A percentile compares a stretch with the other conserved stretches of the same genome.
Conservation (phyloP, 2,797 vertebrate genomes). For the Sebastes matsubarae region DNA sequence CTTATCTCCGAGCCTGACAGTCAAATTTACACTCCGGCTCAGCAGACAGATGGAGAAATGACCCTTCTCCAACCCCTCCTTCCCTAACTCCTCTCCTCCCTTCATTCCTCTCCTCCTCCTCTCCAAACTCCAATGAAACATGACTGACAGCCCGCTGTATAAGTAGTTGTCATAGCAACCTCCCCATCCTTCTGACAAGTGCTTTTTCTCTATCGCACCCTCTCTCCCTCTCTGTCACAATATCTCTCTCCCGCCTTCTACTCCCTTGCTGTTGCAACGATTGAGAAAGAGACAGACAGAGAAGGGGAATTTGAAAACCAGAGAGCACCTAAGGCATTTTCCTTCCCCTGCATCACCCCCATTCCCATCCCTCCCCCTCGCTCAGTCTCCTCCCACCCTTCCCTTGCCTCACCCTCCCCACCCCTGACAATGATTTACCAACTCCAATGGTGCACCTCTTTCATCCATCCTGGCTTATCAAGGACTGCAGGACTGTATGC, state of each 20-base stretch:
- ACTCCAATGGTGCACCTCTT: constrained; percentile 62
- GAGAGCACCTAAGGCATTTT: constrained; percentile 54
- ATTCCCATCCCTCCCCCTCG: constrained; percentile 2
- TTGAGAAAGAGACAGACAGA: constrained; percentile 54
- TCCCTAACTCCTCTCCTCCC: constrained; percentile 52
- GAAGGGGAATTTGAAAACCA: constrained; percentile 55
- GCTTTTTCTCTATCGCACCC: constrained; percentile 63
- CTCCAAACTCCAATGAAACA: constrained; percentile 75
- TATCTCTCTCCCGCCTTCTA: constrained; percentile 43
- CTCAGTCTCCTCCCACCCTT: constrained; percentile 28
- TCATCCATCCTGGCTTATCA: constrained; percentile 74
- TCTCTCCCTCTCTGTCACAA: constrained; percentile 65
- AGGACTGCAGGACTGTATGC: constrained; percentile 71
- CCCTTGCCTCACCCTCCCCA: constrained; percentile 36
- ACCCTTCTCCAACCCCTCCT: constrained; percentile 70
- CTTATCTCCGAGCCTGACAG: constrained; percentile 82
- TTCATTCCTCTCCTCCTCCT: constrained; percentile 55
- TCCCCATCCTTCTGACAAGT: constrained; percentile 74
- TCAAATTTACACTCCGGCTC: constrained; percentile 77
- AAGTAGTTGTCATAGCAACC: constrained; percentile 89
- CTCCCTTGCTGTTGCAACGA: constrained; percentile 48
- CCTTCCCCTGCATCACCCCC: constrained; percentile 20
- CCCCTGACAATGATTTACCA: constrained; percentile 75
- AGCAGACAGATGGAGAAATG: constrained; percentile 80
- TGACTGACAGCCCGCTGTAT: constrained; percentile 84